These are phyloP conservation scores for Pseudotriccus pelzelni DNA, from an alignment of 2,797 vertebrate species.

Conservation along the genomic window DNA sequence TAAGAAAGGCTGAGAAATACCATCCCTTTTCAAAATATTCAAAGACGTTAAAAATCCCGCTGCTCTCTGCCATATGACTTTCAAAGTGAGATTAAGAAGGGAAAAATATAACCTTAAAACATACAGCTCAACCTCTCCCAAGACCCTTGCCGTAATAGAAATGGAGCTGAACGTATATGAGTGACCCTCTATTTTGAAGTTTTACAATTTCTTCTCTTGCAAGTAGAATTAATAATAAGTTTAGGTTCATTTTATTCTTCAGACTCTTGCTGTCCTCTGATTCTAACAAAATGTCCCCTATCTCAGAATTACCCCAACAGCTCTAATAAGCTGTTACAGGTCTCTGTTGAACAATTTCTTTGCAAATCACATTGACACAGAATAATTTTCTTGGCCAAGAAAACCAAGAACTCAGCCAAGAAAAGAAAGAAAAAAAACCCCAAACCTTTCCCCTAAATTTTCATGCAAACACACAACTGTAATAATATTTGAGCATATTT, in stretches of 20 bases:
- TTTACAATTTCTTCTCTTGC: neutral
- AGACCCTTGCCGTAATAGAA: neutral
- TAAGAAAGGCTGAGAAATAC: neutral
- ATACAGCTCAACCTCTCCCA: neutral
- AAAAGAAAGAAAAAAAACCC: neutral
- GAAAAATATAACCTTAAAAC: neutral
- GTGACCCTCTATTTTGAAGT: neutral
- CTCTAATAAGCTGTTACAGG: neutral
- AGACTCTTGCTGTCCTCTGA: neutral
- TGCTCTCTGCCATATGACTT: neutral
- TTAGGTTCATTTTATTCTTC: neutral
- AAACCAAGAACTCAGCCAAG: slow-evolving; percentile 46
- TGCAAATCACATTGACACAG: slow-evolving; percentile 48
- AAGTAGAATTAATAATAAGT: neutral
- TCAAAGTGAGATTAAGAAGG: neutral
- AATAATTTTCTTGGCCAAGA: slow-evolving; percentile 58
- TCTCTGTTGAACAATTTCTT: slow-evolving; percentile 24
- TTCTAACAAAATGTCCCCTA: neutral
- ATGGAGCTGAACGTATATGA: neutral
- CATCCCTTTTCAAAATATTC: neutral
- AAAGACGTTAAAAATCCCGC: neutral
- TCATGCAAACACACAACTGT: slow-evolving; percentile 52
- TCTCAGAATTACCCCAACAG: neutral
- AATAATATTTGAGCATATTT: slow-evolving; percentile 47
- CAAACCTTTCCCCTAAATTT: neutral